A percentile compares a stretch with the other conserved stretches of the same genome.
Evolutionary conservation across 2,888 invertebrate genomes (phyloP).

Genomic region (Xylota segnis): DNA sequence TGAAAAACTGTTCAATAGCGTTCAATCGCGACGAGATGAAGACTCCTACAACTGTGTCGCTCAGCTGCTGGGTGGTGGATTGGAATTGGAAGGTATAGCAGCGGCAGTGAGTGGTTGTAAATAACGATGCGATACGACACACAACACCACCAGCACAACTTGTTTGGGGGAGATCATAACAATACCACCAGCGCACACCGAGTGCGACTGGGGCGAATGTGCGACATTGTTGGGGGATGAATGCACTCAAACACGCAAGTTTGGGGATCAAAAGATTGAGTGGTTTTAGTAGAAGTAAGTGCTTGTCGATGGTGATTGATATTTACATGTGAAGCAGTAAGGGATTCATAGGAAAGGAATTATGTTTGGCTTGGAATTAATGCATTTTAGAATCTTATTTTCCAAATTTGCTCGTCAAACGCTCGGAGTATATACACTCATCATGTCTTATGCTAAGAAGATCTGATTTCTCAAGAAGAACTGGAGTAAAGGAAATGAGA

Average conservation of each 20-base stretch:
- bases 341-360: not conserved
- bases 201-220: slow-evolving; percentile 68
- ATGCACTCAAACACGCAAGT: slow-evolving; percentile 45
- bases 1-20: slow-evolving; percentile 69
- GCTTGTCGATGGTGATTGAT: not conserved
- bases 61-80: slow-evolving; percentile 12
- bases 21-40: slow-evolving; percentile 64
- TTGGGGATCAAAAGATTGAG: slow-evolving; percentile 16
- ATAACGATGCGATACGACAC: slow-evolving; percentile 5
- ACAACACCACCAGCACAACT: slow-evolving; percentile 16
- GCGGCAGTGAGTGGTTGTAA: slow-evolving; percentile 9
- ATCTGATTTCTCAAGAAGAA: no score
- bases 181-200: not conserved
- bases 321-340: not conserved
- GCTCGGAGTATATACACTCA: no score
- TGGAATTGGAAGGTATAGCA: slow-evolving; percentile 4
- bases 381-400: no score
- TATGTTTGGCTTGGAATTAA: no score
- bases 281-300: slow-evolving; percentile 5
- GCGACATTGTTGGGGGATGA: slow-evolving; percentile 44
- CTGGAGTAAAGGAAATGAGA: no score
- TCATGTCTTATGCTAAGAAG: no score
- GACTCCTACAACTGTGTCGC: slow-evolving; percentile 36
- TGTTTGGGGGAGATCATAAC: slow-evolving; percentile 52
- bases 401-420: no score